phyloP scores from a whole-genome alignment of 2,797 vertebrate species.

The Trachops cirrhosus region DNA sequence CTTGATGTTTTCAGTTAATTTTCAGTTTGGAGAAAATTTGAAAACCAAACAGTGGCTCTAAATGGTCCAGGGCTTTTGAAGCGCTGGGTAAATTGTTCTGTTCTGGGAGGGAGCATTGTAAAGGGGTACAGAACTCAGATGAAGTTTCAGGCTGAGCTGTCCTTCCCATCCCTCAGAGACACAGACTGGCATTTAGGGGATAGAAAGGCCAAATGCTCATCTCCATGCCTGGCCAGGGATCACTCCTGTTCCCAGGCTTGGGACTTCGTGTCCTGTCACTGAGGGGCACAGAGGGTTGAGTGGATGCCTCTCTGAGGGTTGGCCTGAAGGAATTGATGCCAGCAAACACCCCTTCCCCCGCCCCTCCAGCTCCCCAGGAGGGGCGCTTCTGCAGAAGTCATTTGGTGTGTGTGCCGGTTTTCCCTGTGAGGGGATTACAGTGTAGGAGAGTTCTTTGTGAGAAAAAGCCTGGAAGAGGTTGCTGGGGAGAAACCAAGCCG shows the following conservation, averaged over 20 bases:
- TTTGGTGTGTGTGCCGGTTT: conserved; percentile 77
- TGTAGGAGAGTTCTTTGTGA: conserved; percentile 84
- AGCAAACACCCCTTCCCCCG: conserved; percentile 57
- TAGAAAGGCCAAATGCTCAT: neutral
- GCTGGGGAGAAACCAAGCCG: conserved; percentile 80
- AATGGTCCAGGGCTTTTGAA: neutral
- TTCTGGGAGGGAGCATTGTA: neutral
- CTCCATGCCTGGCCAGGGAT: neutral
- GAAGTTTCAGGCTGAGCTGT: conserved; percentile 3
- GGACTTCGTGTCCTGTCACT: neutral
- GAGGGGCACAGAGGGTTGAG: neutral
- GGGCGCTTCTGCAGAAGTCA: conserved; percentile 81
- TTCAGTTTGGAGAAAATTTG: neutral
- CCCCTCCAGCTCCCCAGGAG: conserved; percentile 71
- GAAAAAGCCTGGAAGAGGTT: conserved; percentile 77
- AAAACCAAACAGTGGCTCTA: neutral
- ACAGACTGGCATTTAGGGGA: neutral
- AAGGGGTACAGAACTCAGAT: neutral
- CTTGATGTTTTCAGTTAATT: neutral
- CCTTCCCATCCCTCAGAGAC: neutral
- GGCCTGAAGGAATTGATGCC: conserved; percentile 62
- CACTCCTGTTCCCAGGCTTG: neutral
- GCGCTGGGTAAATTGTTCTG: neutral
- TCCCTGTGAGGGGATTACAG: conserved; percentile 83
- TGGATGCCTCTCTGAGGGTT: conserved; percentile 62